These are phyloP conservation scores for Tiliacea citrago DNA, from an alignment of 2,888 invertebrate genomes.

Conservation along the genomic window DNA sequence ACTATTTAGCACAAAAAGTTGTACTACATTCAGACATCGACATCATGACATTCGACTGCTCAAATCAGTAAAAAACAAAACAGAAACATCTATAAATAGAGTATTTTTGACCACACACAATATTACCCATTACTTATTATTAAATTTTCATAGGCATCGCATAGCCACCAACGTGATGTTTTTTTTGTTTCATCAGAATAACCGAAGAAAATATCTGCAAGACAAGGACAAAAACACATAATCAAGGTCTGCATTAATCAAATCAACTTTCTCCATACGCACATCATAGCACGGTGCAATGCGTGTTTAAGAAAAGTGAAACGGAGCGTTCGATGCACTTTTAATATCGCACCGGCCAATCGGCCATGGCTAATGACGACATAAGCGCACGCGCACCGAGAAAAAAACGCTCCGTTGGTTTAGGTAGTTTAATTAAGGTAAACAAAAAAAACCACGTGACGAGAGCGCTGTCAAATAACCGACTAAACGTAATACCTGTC, in stretches of 20 bases:
- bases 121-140: background rate
- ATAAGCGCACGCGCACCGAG: constrained; percentile 59
- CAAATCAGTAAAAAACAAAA: background rate
- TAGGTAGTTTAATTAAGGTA: too few species aligned
- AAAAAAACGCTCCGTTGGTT: too few species aligned
- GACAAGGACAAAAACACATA: constrained; percentile 8
- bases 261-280: constrained; percentile 46
- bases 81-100: background rate
- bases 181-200: background rate
- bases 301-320: constrained; percentile 69
- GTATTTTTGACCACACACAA: background rate
- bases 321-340: constrained; percentile 66
- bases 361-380: constrained; percentile 62
- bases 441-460: too few species aligned
- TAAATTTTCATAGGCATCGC: background rate
- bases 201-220: background rate
- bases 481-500: too few species aligned
- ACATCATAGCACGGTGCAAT: constrained; percentile 44
- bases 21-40: background rate
- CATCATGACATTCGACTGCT: background rate
- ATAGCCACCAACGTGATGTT: background rate
- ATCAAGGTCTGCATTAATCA: constrained; percentile 32
- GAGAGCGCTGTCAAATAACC: too few species aligned
- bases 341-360: constrained; percentile 52
- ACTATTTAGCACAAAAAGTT: constrained; percentile 1